Evolutionary conservation across 1,140 invertebrate species (phyloP), one percentile per base, ranked within the genome.

Genomic region (Sitophilus oryzae): DNA sequence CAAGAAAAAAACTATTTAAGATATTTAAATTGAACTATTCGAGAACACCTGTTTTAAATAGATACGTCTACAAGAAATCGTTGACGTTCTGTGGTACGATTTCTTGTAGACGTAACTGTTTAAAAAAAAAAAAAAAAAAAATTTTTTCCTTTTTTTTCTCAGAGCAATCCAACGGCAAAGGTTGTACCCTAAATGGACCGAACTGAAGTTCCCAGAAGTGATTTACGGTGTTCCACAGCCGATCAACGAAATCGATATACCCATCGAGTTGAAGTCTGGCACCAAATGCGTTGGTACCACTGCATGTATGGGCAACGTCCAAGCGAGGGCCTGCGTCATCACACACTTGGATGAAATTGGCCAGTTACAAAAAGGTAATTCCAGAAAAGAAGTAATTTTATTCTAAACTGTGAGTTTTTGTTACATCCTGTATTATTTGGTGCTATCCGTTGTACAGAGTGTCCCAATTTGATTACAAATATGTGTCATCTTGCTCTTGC

Each of bases 301-400:
- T 1, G 86, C 89, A 0, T 87, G 78, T 64, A 71, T 76, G 10
- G 88, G 89, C 15, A 73, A 75, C 15, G 78, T 84, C 0, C 72
- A 78, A 25, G 86, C 79, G 1, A 76, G 78, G 52, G 89, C 83
- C 1, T 83, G 85, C 64, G 86, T 92, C 16, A 80, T 88, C 16
- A 74, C 71, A 6, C 71, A 73, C 44, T 54, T 82, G 8, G 60
- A 68, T 41, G 69, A 77, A 50, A 64, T 68, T 5, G 52, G 60
- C 20, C 40, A 58, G 46, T 51, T 74, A 5, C 25, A 65, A 58
- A 50, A 56, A 53, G 66, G 66, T 66, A 54, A 55, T 10, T 30
- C n/a, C n/a, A n/a, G n/a, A n/a, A n/a, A n/a, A n/a, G n/a, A n/a
- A n/a, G n/a, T n/a, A n/a, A n/a, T n/a, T n/a, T n/a, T n/a, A n/a